phyloP scores from a whole-genome alignment of 2,888 invertebrate species.

The Meandrusa payeni region DNA sequence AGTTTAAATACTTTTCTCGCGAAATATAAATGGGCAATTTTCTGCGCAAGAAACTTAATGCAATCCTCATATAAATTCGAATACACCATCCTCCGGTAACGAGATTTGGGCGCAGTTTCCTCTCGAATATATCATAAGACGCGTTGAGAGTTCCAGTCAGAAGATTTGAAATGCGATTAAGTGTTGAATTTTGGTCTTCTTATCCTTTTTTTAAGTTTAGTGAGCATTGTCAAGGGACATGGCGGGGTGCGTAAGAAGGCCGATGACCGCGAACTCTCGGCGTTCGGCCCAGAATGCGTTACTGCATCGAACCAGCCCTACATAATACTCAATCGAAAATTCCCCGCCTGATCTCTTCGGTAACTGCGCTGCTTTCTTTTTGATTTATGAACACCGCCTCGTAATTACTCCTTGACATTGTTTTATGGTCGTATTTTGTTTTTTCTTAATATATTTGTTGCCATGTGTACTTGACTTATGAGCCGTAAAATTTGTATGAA shows the following conservation, averaged over 20 bases:
- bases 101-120: background rate
- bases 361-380: slow-evolving; percentile 62
- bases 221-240: slow-evolving; percentile 36
- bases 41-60: too few species aligned
- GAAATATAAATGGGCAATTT: too few species aligned
- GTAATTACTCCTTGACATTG: slow-evolving; percentile 49
- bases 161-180: slow-evolving; percentile 50
- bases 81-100: background rate
- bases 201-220: slow-evolving; percentile 53
- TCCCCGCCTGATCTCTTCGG: slow-evolving; percentile 69
- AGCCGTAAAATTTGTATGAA: too few species aligned
- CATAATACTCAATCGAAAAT: slow-evolving; percentile 68
- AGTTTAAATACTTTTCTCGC: too few species aligned
- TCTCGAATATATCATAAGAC: too few species aligned
- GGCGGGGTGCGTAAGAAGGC: slow-evolving; percentile 53
- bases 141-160: slow-evolving; percentile 27
- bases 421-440: slow-evolving; percentile 33
- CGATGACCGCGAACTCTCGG: slow-evolving; percentile 59
- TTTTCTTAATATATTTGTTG: too few species aligned
- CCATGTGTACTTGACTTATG: too few species aligned
- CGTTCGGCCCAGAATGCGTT: slow-evolving; percentile 72
- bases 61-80: too few species aligned
- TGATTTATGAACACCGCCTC: slow-evolving; percentile 59
- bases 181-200: slow-evolving; percentile 43
- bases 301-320: slow-evolving; percentile 61